Evolutionary conservation across 2,113 vertebrate genomes (phyloP).

Genomic region (Callorhinus ursinus): DNA sequence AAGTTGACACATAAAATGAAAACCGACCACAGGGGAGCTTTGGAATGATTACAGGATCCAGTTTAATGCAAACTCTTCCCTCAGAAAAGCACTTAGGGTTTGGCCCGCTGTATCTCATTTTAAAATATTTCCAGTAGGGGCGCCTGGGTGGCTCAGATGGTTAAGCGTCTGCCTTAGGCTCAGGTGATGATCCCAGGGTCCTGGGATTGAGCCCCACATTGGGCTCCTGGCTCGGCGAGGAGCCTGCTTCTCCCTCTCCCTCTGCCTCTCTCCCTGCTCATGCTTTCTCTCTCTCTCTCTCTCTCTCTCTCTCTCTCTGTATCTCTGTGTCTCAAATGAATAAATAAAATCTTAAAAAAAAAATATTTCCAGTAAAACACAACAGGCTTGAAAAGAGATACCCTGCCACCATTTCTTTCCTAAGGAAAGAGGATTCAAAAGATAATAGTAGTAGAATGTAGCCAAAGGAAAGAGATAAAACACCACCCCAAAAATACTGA

Average conservation of each 20-base stretch:
- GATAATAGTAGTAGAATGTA: not conserved
- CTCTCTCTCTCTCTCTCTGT: too few relatives aligned
- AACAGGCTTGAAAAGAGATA: not conserved
- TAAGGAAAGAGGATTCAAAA: not conserved
- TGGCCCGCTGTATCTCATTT: not conserved
- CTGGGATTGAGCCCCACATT: too few relatives aligned
- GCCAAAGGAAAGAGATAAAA: constrained; percentile 24
- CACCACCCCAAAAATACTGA: not conserved
- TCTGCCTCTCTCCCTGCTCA: too few relatives aligned
- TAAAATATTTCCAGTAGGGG: not conserved
- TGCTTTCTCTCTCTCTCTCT: too few relatives aligned
- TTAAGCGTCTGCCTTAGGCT: too few relatives aligned
- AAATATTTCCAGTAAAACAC: constrained; percentile 2
- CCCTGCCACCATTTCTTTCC: not conserved
- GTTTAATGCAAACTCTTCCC: not conserved
- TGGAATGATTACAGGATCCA: not conserved
- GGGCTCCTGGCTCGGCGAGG: too few relatives aligned
- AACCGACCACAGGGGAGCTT: not conserved
- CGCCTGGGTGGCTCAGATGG: too few relatives aligned
- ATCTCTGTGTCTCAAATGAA: too few relatives aligned
- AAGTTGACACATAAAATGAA: not conserved
- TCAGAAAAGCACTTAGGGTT: not conserved
- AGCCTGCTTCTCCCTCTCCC: too few relatives aligned
- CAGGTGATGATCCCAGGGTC: too few relatives aligned
- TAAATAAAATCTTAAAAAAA: not conserved